Percentiles rank a stretch among this genome's conserved stretches.
Evolutionary conservation across 2,888 invertebrate species (phyloP).

Genomic region (Lydus trimaculatus): DNA sequence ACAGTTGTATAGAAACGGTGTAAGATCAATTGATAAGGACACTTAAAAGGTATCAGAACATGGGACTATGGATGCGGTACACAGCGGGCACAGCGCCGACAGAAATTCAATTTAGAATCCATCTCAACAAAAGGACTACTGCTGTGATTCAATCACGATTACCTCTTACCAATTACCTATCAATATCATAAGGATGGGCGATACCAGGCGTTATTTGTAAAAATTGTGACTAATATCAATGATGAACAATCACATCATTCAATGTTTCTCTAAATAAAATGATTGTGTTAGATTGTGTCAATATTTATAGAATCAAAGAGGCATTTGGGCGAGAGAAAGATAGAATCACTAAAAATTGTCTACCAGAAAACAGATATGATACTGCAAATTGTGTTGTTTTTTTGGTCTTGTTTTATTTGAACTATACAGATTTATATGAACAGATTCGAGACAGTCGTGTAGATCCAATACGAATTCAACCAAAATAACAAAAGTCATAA

Average conservation of each 20-base stretch:
- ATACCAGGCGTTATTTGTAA: constrained; percentile 5
- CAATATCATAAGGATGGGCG: constrained; percentile 42
- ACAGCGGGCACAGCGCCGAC: constrained; percentile 45
- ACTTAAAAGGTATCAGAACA: constrained; percentile 53
- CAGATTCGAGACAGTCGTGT: constrained; percentile 13
- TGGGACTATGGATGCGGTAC: constrained; percentile 43
- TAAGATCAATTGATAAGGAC: constrained; percentile 45
- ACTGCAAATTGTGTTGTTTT: neutral
- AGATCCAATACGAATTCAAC: neutral
- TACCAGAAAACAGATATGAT: constrained; percentile 7
- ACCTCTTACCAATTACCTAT: constrained; percentile 55
- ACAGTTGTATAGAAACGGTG: constrained; percentile 36
- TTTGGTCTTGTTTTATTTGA: constrained; percentile 7
- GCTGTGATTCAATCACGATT: constrained; percentile 57
- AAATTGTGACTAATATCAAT: neutral
- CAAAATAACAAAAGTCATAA: constrained; percentile 28
- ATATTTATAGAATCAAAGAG: neutral
- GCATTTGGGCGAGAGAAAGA: neutral
- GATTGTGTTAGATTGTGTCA: constrained; percentile 8
- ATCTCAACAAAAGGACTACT: constrained; percentile 55
- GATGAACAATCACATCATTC: neutral
- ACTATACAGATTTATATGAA: constrained; percentile 24
- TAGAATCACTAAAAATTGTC: no score
- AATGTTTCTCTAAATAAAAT: neutral
- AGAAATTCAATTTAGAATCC: constrained; percentile 56